Conservation (phyloP, 2,113 vertebrate species). For the Herpetotheres cachinnans region DNA sequence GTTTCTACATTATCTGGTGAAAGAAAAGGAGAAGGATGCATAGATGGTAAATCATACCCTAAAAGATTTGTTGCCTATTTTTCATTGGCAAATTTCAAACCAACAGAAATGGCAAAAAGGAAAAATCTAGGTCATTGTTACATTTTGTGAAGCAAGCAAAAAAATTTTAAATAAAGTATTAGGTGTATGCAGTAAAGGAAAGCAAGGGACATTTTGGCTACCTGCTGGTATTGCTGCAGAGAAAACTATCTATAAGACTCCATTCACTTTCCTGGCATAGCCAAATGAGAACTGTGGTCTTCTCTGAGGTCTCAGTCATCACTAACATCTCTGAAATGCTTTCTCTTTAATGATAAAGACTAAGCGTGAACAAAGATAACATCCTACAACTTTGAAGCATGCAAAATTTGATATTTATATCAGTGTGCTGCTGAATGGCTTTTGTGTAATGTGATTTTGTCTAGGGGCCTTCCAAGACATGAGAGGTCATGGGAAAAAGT, state of each 20-base stretch:
- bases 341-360: neutral
- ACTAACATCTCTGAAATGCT: neutral
- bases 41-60: neutral
- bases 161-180: neutral
- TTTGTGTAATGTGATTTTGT: neutral
- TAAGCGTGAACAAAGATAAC: neutral
- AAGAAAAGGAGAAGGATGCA: neutral
- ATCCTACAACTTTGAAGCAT: neutral
- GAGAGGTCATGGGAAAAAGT: neutral
- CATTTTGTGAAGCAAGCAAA: neutral
- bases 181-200: neutral
- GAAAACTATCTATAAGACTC: neutral
- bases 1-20: neutral
- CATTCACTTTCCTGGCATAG: neutral
- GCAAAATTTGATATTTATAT: neutral
- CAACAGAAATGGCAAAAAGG: neutral
- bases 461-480: accelerated
- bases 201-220: neutral
- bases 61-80: neutral
- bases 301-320: neutral
- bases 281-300: neutral
- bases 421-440: neutral
- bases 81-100: neutral
- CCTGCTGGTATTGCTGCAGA: neutral
- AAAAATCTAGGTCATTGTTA: neutral